phyloP scores from a whole-genome alignment of 2,888 invertebrate species.

The Apamea monoglypha region DNA sequence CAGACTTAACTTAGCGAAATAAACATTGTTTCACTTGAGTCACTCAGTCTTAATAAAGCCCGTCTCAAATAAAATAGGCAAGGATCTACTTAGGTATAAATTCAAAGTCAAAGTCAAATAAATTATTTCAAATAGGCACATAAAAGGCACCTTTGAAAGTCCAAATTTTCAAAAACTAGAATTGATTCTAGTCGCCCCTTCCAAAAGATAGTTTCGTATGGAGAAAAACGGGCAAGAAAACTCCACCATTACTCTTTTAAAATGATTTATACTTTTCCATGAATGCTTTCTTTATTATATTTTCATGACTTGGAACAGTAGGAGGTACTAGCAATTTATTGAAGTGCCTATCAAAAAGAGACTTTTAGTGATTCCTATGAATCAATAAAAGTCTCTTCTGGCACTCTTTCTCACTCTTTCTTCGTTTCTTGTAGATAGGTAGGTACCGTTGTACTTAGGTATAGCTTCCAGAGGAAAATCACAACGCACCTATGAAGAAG shows the following conservation, averaged over 20 bases:
- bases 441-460: background rate
- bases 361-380: slow-evolving; percentile 30
- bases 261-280: background rate
- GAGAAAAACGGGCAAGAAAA: background rate
- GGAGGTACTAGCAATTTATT: slow-evolving; percentile 9
- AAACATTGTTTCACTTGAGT: slow-evolving; percentile 2
- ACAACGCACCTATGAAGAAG: background rate
- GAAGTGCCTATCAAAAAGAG: background rate
- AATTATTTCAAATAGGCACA: background rate
- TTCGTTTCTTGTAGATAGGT: background rate
- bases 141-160: background rate
- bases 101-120: background rate
- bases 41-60: background rate
- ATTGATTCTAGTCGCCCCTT: background rate
- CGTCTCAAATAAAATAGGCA: background rate
- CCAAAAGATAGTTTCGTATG: background rate
- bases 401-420: too few species aligned
- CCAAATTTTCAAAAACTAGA: background rate
- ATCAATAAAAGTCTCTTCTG: too few species aligned
- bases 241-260: background rate
- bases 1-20: slow-evolving; percentile 5
- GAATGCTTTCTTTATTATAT: background rate
- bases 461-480: background rate
- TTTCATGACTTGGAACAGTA: background rate
- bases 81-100: background rate